A percentile compares a stretch with the other conserved stretches of the same genome.
phyloP scores from a whole-genome alignment of 2,888 invertebrate genomes.

The Drosophila maculinotata region DNA sequence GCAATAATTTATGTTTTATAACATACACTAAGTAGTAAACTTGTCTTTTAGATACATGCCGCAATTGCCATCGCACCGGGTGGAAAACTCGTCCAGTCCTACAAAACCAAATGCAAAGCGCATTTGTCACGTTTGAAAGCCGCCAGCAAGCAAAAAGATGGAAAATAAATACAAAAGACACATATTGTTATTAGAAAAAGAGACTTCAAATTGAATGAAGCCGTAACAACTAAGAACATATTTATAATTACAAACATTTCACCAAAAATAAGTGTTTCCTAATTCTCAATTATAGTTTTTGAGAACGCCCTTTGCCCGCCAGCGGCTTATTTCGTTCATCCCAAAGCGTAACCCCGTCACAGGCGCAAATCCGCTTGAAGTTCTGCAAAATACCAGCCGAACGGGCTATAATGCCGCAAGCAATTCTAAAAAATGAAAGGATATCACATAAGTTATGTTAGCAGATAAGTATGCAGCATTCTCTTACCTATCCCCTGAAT shows the following conservation, averaged over 20 bases:
- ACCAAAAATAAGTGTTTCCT: conserved; percentile 14
- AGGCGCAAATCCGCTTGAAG: conserved; percentile 94
- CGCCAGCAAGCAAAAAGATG: conserved; percentile 25
- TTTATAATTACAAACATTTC: conserved; percentile 34
- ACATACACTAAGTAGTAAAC: too few species aligned
- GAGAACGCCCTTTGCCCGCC: conserved; percentile 80
- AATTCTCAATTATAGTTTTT: conserved; percentile 64
- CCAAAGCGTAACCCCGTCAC: conserved; percentile 96
- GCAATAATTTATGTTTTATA: neutral
- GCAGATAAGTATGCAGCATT: neutral
- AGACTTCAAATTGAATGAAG: too few species aligned
- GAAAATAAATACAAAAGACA: conserved; percentile 19
- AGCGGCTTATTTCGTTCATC: conserved; percentile 90
- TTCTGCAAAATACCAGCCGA: conserved; percentile 95
- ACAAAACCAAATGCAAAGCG: conserved; percentile 79
- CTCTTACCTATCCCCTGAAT: conserved; percentile 87
- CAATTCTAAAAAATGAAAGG: conserved; percentile 86
- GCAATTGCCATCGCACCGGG: conserved; percentile 82
- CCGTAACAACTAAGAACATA: too few species aligned
- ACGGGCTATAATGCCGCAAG: conserved; percentile 95
- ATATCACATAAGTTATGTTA: too few species aligned
- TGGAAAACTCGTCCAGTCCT: conserved; percentile 81
- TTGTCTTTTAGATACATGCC: conserved; percentile 76
- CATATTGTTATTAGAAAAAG: too few species aligned
- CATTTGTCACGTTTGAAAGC: conserved; percentile 68